Base-by-base conservation (phyloP, 1,140 invertebrate species). In the Mycetomoellerius zeteki region DNA sequence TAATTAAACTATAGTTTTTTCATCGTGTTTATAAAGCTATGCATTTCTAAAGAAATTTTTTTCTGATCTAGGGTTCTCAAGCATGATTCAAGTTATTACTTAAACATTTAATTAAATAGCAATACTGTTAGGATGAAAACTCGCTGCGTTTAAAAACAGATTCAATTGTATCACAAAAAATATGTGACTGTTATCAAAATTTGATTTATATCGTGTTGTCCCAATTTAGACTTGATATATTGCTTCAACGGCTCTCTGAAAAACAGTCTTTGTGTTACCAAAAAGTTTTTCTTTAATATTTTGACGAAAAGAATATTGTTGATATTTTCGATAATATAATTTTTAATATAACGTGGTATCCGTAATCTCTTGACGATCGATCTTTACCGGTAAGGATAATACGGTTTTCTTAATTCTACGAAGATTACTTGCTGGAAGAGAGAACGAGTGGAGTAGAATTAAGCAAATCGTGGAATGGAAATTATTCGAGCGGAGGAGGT, bases 401-500 rank as follows among this genome's bases (percentile, higher is more conserved):
- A 62, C 69, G 71, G 37, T 64, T 84, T 84, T 84, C 80, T 84
- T 84, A 84, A 84, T 84, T 84, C 54, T n/a, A 33, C 37, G 54
- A 75, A 84, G 80, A 84, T 84, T 84, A 73, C 69, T 24, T 33
- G 21, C 54, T 0, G 54, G 37, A 16, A n/a, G 27, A 30, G 80
- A 21, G 52, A n/a, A 14, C 10, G 52, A 73, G 52, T 10, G 67
- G 71, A 47, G 62, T 62, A 56, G 72, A 89, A 89, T 89, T 89
- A 89, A 86, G 85, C 89, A 87, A 90, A 90, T 78, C 84, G 50
- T 43, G 65, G 77, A 90, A 90, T 89, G 89, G 65, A 89, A 88
- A 89, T 90, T 90, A 89, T 89, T 78, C 47, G 30, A 84, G 71
- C 69, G 80, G 54, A 50, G 69, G 24, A 21, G 65, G 24, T 56